These are phyloP conservation scores for Muscicapa adusta DNA, from an alignment of 2,113 vertebrate species.

Conservation along the genomic window DNA sequence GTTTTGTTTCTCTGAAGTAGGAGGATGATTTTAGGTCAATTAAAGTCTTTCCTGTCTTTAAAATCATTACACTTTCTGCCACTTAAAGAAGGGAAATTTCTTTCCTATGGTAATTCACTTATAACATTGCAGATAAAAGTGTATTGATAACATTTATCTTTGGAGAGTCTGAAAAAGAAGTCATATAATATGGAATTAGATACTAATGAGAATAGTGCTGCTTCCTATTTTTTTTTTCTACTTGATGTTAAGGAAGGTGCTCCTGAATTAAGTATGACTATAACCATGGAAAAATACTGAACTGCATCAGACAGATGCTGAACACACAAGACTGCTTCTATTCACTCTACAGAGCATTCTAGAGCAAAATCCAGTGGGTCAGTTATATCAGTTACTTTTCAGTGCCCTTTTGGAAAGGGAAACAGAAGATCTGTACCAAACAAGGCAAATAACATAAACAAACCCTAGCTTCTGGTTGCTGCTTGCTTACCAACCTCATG, in stretches of 20 bases:
- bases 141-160: neutral
- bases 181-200: neutral
- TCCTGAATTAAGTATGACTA: constrained; percentile 44
- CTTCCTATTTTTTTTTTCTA: neutral
- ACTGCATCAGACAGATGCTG: constrained; percentile 41
- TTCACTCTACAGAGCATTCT: constrained; percentile 6
- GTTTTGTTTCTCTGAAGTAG: neutral
- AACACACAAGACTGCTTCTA: constrained; percentile 41
- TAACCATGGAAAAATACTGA: constrained; percentile 14
- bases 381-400: constrained; percentile 47
- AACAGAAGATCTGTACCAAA: neutral
- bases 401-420: neutral
- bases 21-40: neutral
- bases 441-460: constrained; percentile 45
- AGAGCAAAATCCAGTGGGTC: constrained; percentile 34
- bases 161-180: neutral
- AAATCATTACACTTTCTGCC: neutral
- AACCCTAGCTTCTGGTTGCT: neutral
- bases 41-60: neutral
- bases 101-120: neutral
- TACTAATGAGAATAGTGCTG: constrained; percentile 13
- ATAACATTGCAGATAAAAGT: neutral
- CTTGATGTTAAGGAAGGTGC: constrained; percentile 17
- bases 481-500: neutral
- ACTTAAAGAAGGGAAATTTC: neutral